Conservation (phyloP, 2,888 invertebrate genomes). For the Drosophila limbata region DNA sequence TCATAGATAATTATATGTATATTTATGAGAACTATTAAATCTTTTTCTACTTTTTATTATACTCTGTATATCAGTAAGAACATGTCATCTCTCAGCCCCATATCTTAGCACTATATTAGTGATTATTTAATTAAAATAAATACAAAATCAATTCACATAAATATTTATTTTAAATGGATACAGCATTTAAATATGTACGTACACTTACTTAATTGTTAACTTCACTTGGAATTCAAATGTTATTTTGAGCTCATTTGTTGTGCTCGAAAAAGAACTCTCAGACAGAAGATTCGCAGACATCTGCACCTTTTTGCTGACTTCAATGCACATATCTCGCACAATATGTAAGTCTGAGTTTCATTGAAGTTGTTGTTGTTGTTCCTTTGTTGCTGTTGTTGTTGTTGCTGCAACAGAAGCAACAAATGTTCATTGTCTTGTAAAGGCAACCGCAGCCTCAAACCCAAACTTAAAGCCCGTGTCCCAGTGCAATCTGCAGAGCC, state of each 20-base stretch:
- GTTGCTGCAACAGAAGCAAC: slow-evolving; percentile 50
- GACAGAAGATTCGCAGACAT: slow-evolving; percentile 7
- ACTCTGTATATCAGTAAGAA: too few relatives aligned
- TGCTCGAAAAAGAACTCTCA: neutral
- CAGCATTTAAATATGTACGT: too few relatives aligned
- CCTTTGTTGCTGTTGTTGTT: slow-evolving; percentile 11
- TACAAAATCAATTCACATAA: too few relatives aligned
- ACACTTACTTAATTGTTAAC: too few relatives aligned
- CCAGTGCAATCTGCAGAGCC: slow-evolving; percentile 74
- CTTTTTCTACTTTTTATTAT: too few relatives aligned
- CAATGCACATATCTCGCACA: slow-evolving; percentile 12
- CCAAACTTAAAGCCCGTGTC: slow-evolving; percentile 27
- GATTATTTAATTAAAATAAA: too few relatives aligned
- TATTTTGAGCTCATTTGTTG: neutral
- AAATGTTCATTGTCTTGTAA: slow-evolving; percentile 71
- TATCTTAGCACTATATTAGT: too few relatives aligned
- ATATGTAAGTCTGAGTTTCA: slow-evolving; percentile 9
- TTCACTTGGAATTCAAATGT: neutral
- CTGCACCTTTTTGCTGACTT: slow-evolving; percentile 45
- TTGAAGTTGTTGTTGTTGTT: slow-evolving; percentile 10
- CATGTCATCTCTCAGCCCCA: too few relatives aligned
- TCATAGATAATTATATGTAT: too few relatives aligned
- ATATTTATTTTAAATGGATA: too few relatives aligned
- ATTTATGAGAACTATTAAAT: too few relatives aligned
- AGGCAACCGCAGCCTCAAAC: slow-evolving; percentile 37